Conservation (phyloP, 1,140 invertebrate genomes). For the Trichogramma pretiosum region DNA sequence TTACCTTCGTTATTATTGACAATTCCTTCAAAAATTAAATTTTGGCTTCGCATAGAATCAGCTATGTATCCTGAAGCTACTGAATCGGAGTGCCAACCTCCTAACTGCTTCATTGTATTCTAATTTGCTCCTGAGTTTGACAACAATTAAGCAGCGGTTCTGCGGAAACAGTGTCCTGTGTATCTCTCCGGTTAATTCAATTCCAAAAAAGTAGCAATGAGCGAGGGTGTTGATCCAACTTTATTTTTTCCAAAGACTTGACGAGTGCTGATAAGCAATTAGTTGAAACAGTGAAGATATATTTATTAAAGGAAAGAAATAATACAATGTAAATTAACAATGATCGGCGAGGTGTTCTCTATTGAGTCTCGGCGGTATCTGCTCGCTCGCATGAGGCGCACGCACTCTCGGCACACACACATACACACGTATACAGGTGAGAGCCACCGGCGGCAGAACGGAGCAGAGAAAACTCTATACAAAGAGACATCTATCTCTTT, state of each 20-base stretch:
- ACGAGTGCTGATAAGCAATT: no score
- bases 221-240: constrained; percentile 15
- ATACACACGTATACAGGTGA: no score
- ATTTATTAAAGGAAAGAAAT: no score
- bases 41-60: neutral
- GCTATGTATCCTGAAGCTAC: constrained; percentile 1
- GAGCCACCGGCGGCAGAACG: no score
- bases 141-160: constrained; percentile 18
- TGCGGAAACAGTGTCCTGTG: constrained; percentile 22
- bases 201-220: constrained; percentile 18
- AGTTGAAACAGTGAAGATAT: no score
- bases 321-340: no score
- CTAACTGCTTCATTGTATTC: constrained; percentile 19
- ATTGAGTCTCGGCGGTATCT: no score
- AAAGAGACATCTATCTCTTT: no score
- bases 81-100: constrained; percentile 17
- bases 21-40: neutral
- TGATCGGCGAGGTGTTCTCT: no score
- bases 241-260: constrained; percentile 14
- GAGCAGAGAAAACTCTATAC: no score
- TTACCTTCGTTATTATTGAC: neutral
- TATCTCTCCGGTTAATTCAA: constrained; percentile 16
- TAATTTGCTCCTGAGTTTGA: constrained; percentile 24
- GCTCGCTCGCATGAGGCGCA: no score
- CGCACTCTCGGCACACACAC: no score